phyloP scores from a whole-genome alignment of 2,797 vertebrate genomes.

The Sylvia borin region DNA sequence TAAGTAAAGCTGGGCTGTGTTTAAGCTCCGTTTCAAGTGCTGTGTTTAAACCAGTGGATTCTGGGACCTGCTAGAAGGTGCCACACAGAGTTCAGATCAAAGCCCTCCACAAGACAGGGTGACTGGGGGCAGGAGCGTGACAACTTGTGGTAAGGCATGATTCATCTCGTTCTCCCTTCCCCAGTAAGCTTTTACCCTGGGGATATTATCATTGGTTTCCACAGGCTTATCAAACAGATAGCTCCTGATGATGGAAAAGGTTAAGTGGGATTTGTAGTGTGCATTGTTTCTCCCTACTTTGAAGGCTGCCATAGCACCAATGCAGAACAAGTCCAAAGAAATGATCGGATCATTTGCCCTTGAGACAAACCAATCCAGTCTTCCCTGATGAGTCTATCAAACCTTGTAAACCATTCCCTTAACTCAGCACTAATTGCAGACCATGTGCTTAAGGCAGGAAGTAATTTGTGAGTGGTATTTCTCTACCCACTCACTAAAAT shows the following conservation, averaged over 20 bases:
- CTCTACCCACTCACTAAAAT: background rate
- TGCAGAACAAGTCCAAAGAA: background rate
- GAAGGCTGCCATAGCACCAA: background rate
- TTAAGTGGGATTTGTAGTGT: background rate
- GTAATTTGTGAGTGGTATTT: background rate
- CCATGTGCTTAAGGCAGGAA: background rate
- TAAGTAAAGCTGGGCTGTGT: background rate
- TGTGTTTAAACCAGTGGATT: background rate
- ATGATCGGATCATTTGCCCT: background rate
- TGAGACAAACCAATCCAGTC: background rate
- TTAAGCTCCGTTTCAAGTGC: background rate
- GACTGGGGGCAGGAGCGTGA: background rate
- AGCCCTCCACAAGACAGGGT: background rate
- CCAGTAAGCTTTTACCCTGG: background rate
- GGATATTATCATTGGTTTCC: background rate
- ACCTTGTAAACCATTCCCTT: background rate
- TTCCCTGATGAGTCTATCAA: background rate
- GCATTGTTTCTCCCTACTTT: background rate
- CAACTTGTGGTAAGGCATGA: background rate
- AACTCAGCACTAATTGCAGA: constrained; percentile 1
- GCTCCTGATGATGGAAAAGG: background rate
- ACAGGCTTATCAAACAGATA: background rate
- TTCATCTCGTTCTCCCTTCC: background rate
- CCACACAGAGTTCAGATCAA: background rate
- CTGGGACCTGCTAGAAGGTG: background rate